Evolutionary conservation across 1,140 invertebrate species (phyloP).

Genomic region (Drosophila bocki): DNA sequence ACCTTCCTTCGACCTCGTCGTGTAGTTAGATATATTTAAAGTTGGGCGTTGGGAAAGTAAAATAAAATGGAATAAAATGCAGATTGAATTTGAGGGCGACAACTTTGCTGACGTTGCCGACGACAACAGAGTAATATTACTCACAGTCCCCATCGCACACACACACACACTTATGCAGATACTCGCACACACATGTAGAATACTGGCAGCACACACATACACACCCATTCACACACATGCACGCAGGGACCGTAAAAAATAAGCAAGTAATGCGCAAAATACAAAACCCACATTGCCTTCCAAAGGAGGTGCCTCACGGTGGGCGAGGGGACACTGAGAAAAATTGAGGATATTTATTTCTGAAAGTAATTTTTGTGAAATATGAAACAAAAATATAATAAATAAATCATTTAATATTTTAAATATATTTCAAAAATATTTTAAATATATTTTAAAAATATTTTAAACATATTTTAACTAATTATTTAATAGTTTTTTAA

Average conservation of each 20-base stretch:
- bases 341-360: neutral
- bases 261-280: constrained; percentile 75
- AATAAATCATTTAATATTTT: neutral
- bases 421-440: neutral
- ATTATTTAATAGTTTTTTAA: neutral
- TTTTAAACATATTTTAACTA: neutral
- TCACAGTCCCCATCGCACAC: constrained; percentile 19
- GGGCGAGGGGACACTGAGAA: neutral
- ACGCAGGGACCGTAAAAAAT: constrained; percentile 45
- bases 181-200: neutral
- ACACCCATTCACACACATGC: constrained; percentile 7
- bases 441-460: neutral
- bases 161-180: constrained; percentile 10
- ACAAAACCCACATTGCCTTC: constrained; percentile 62
- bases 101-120: constrained; percentile 68
- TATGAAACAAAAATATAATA: neutral
- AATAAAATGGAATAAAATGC: constrained; percentile 71
- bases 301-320: neutral
- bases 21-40: constrained; percentile 54
- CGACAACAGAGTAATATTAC: constrained; percentile 70
- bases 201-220: neutral
- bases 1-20: constrained; percentile 21
- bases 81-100: constrained; percentile 74
- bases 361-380: neutral
- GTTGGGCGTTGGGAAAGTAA: constrained; percentile 54